Base-by-base conservation (phyloP, 2,888 invertebrate genomes). In the Andrena minutula region DNA sequence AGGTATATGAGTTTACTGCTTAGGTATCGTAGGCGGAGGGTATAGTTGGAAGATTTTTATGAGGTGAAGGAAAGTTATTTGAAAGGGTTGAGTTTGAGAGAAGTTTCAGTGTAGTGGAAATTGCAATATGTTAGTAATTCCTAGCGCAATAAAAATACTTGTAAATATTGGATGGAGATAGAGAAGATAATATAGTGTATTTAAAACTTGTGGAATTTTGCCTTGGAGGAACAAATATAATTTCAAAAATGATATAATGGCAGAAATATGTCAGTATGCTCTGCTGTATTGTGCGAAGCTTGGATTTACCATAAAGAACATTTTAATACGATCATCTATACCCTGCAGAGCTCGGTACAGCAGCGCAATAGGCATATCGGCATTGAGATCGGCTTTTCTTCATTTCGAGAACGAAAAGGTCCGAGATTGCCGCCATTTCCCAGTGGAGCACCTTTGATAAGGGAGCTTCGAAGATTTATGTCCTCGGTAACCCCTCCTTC, bases 381-480 rank as follows among this genome's bases (percentile, higher is more conserved):
- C 72, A 51, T 71, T 63, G 69, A 75, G 85, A 90, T 89, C 86
- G 83, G 85, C 87, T 88, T 88, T 85, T 74, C 86, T 88, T 87
- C 87, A 86, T 90, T 88, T 87, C 84, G 64, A 74, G 79, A 73
- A 73, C 78, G 80, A 83, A 66, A 80, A 86, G 86, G 85, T 89
- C 75, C 83, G 76, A 87, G 84, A 84, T 87, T 89, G 87, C 83
- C 87, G 87, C 90, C 90, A 91, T 91, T 92, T 90, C 89, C 90
- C 90, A 82, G 87, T 79, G 89, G 89, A 89, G 89, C 83, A 85
- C 80, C 88, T 86, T 89, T 90, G 92, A 92, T 91, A 92, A 90
- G 90, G 79, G 88, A 89, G 89, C 88, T 88, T 79, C 86, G 85
- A 89, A 90, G 91, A 92, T 92, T 92, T 92, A 92, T 91, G 90